Evolutionary conservation across 2,797 vertebrate species (phyloP), one percentile per base, ranked within the genome.

Genomic region (Phalloptychus januarius): DNA sequence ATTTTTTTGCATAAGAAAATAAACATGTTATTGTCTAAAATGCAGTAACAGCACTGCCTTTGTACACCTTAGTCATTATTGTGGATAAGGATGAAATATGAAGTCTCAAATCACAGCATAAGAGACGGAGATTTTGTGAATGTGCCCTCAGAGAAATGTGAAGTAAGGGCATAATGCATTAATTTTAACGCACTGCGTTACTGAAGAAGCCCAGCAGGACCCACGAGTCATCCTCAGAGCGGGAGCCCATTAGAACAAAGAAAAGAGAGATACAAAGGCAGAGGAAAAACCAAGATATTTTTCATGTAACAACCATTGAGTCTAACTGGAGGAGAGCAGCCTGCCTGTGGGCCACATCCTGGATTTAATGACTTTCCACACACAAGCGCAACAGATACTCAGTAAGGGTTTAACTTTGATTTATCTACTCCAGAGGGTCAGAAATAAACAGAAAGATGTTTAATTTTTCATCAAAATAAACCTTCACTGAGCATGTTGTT

Each of bases 341-440:
- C 87, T 15, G 76, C 86, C 90, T 0, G 12, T 48, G 77, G 90
- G 85, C 78, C 81, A 84, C 86, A 84, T 90, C 83, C 83, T 72
- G 78, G 83, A 85, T 84, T 92, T 92, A 94, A 93, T 94, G 92
- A 92, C 75, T 90, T 69, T 82, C 75, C 88, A 91, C 86, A 83
- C 67, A 77, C 87, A 80, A 50, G 31, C 74, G 84, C 75, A 87
- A 81, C 82, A 87, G 83, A 91, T 83, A 91, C 79, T 81, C 71
- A 70, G 83, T 86, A 83, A 77, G 77, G 72, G 76, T 84, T 61
- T 10, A 81, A 78, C 86, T 92, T 88, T 92, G 90, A 90, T 92
- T 91, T 84, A 91, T 85, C 79, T 85, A 85, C 85, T 92, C 78
- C 78, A 92, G 83, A 78, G 76, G 76, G 38, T 75, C 11, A 75